A percentile compares a stretch with the other conserved stretches of the same genome.
Conservation (phyloP, 1,140 invertebrate genomes). For the Sesamia nonagrioides region DNA sequence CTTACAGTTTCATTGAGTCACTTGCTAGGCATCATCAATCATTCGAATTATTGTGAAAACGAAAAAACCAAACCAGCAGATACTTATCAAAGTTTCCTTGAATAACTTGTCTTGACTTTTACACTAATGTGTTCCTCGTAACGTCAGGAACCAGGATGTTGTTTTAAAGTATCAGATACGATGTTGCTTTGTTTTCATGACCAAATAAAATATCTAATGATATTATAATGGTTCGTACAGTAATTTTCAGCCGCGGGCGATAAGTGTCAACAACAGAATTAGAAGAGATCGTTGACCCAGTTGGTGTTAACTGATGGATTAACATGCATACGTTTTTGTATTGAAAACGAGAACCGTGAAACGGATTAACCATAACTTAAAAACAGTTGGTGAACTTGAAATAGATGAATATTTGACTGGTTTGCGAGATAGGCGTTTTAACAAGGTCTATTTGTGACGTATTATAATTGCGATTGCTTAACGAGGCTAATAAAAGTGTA, state of each 20-base stretch:
- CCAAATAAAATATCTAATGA: conserved; percentile 30
- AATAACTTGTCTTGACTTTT: conserved; percentile 13
- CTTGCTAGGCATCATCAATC: conserved; percentile 25
- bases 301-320: conserved; percentile 27
- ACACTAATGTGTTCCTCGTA: conserved; percentile 12
- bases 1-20: conserved; percentile 43
- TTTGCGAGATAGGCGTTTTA: background rate
- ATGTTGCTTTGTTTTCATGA: conserved; percentile 4
- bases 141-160: conserved; percentile 6
- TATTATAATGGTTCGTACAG: conserved; percentile 30
- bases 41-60: conserved; percentile 32
- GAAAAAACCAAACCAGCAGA: conserved; percentile 11
- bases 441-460: conserved; percentile 11
- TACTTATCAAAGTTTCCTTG: conserved; percentile 29
- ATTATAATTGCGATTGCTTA: conserved; percentile 44
- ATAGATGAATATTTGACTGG: background rate
- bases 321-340: background rate
- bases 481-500: conserved; percentile 50
- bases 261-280: conserved; percentile 26
- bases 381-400: conserved; percentile 12
- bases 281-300: conserved; percentile 44
- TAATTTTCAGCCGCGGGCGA: conserved; percentile 32
- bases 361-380: conserved; percentile 7
- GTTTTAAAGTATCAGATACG: background rate
- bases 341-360: conserved; percentile 19